Evolutionary conservation across 2,113 vertebrate species (phyloP).

Genomic region (Limnothrissa miodon): DNA sequence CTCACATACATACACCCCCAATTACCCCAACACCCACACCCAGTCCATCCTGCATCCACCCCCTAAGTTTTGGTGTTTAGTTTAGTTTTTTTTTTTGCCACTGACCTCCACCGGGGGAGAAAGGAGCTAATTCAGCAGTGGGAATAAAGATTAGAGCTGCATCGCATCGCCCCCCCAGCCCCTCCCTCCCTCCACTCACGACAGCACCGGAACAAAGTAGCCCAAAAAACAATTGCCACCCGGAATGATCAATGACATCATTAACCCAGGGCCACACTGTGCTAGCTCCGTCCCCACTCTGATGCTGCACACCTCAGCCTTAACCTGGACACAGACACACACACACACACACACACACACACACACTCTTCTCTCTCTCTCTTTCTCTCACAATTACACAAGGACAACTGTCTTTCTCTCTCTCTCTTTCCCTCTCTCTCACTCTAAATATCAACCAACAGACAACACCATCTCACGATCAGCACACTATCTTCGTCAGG

Average conservation of each 20-base stretch:
- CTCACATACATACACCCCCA: background rate
- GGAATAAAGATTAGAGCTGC: conserved; percentile 22
- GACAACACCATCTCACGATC: background rate
- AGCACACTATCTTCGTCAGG: background rate
- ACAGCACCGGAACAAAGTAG: conserved; percentile 11
- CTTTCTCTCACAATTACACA: conserved; percentile 42
- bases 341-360: background rate
- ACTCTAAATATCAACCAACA: too few species aligned
- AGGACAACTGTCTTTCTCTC: conserved; percentile 13
- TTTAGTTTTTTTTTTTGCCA: conserved; percentile 35
- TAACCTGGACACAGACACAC: conserved; percentile 9
- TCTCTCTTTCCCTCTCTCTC: too few species aligned
- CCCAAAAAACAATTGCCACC: conserved; percentile 55
- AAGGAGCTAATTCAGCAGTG: conserved; percentile 36
- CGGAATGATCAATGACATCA: conserved; percentile 71
- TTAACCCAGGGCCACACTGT: conserved; percentile 57
- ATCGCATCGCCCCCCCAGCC: too few species aligned
- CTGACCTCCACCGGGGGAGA: conserved; percentile 31
- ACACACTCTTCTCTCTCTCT: background rate
- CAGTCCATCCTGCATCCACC: too few species aligned
- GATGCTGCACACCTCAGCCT: background rate
- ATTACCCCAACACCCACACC: too few species aligned
- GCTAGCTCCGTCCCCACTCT: background rate
- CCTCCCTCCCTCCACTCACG: too few species aligned
- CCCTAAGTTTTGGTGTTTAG: conserved; percentile 27